Evolutionary conservation across 2,888 invertebrate species (phyloP), one percentile per base, ranked within the genome.

Genomic region (Acrocyrtus sp.): DNA sequence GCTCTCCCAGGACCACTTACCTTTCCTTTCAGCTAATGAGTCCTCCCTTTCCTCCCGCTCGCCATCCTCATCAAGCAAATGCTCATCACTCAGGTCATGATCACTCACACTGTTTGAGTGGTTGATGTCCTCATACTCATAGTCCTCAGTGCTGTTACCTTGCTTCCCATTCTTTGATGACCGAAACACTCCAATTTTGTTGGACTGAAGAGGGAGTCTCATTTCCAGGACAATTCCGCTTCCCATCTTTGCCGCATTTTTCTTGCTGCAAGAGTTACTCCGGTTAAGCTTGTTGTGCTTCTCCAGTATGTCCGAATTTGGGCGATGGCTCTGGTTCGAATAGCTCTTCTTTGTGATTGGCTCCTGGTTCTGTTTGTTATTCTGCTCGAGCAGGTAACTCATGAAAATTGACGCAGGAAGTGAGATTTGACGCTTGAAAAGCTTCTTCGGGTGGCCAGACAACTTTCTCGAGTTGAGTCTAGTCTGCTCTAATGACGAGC

Each of bases 331-430:
- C 4, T 41, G 5, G 45, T 54, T 54, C n/a, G n/a, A n/a, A n/a
- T 6, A 17, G 45, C 43, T 68, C 34, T 21, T 61, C 43, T 26
- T 22, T 45, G 10, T 21, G 21, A 17, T 50, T 29, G 21, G 12
- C 29, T 22, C 22, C 57, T 58, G 57, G n/a, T 47, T n/a, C 24
- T 26, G 41, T 2, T 66, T 17, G 51, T 58, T 75, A 57, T 67
- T 60, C 41, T 77, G 68, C 43, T 77, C 77, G 34, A 75, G 39
- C 41, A 79, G 67, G 50, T 72, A 73, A 15, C 66, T 50, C 70
- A 70, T 79, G 65, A 80, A 80, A 17, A 78, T 61, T 3, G 75
- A 70, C n/a, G 78, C 75, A 10, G 80, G 80, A 12, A 80, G 74
- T 12, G 80, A 80, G 56, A 80, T 77, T 50, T 79, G 75, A 51